These are phyloP conservation scores for Drosophila albomicans DNA, from an alignment of 1,140 invertebrate genomes.

Conservation along the genomic window DNA sequence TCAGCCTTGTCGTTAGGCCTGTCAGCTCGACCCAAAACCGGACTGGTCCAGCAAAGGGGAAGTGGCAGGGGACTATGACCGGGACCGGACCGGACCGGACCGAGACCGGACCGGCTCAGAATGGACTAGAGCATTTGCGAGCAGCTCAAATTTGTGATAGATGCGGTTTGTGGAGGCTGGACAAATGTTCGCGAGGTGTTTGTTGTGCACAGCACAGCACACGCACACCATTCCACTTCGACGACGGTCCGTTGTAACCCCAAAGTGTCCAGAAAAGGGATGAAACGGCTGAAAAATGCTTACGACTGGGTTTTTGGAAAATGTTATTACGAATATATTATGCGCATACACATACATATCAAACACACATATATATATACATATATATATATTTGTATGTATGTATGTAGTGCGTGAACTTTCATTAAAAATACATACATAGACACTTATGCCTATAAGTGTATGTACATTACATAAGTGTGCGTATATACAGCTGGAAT, in stretches of 20 bases:
- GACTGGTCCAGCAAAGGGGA: conserved; percentile 41
- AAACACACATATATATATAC: conserved; percentile 10
- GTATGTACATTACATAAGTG: conserved; percentile 8
- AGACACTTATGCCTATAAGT: conserved; percentile 20
- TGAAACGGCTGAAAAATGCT: conserved; percentile 82
- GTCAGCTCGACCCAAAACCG: conserved; percentile 64
- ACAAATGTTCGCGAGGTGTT: conserved; percentile 68
- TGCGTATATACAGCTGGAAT: conserved; percentile 22
- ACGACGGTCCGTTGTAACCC: conserved; percentile 51
- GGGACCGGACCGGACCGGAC: conserved; percentile 45
- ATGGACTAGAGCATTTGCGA: conserved; percentile 56
- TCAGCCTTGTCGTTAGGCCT: conserved; percentile 73
- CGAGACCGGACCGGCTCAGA: conserved; percentile 39
- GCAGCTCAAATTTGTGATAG: conserved; percentile 79
- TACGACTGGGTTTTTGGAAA: conserved; percentile 75
- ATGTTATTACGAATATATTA: conserved; percentile 82
- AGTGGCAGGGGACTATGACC: conserved; percentile 39
- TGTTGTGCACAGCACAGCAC: conserved; percentile 49
- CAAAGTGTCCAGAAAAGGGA: conserved; percentile 84
- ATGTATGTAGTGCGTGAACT: conserved; percentile 10
- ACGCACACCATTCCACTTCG: conserved; percentile 41
- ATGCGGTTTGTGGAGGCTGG: conserved; percentile 80
- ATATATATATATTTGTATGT: conserved; percentile 30
- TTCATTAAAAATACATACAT: conserved; percentile 35
- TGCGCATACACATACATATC: conserved; percentile 59